A percentile compares a stretch with the other conserved stretches of the same genome.
phyloP scores from a whole-genome alignment of 2,113 vertebrate genomes.

The Parus major region DNA sequence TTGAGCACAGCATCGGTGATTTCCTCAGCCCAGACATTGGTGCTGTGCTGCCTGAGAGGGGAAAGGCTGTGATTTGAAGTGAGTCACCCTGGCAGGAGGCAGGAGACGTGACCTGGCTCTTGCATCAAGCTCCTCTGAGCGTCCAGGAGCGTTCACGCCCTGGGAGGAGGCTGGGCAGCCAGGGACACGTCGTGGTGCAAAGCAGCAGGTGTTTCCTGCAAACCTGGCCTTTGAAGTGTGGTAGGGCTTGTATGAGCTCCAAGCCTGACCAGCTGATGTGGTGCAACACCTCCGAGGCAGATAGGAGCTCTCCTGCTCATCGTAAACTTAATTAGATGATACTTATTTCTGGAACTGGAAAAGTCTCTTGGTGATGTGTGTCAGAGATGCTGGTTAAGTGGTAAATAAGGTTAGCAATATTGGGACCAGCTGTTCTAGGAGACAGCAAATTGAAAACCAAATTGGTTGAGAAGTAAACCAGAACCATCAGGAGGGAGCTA shows the following conservation, averaged over 20 bases:
- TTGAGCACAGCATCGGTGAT: neutral
- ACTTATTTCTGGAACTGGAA: neutral
- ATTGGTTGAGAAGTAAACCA: neutral
- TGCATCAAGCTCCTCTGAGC: neutral
- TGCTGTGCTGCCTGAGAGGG: neutral
- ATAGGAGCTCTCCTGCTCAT: neutral
- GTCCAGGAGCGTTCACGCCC: fast-evolving
- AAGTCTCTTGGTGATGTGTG: neutral
- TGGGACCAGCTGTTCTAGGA: neutral
- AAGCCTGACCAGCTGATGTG: neutral
- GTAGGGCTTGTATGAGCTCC: neutral
- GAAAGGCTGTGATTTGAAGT: neutral
- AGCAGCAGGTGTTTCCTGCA: neutral
- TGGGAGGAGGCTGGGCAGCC: neutral
- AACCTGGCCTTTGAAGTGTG: neutral
- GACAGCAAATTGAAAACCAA: neutral
- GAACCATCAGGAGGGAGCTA: neutral
- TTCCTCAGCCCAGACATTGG: neutral
- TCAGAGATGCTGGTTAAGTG: neutral
- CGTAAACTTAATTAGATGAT: neutral
- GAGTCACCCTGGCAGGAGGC: neutral
- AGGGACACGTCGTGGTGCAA: neutral
- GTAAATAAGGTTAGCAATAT: neutral
- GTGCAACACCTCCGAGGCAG: neutral
- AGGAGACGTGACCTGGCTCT: neutral